These are phyloP conservation scores for Poeciliopsis prolifica DNA, from an alignment of 2,113 vertebrate species.

Conservation along the genomic window DNA sequence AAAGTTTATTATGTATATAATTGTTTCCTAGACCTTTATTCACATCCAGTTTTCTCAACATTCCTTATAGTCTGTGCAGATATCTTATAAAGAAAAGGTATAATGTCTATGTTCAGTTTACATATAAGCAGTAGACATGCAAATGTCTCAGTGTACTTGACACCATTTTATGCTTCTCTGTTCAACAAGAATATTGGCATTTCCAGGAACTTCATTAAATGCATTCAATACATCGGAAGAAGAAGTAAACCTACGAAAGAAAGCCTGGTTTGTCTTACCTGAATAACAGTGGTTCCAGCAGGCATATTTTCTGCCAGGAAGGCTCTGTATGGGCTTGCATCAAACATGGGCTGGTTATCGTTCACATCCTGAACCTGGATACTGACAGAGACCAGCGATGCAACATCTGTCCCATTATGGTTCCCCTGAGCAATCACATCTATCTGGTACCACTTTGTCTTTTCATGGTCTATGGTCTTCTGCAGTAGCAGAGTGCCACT, in stretches of 20 bases:
- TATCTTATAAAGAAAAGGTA: not conserved
- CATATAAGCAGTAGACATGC: not conserved
- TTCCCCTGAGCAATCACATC: constrained; percentile 91
- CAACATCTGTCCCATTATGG: constrained; percentile 87
- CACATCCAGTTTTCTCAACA: too few relatives aligned
- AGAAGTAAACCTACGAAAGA: not conserved
- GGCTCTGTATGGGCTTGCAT: constrained; percentile 91
- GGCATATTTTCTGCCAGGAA: constrained; percentile 95
- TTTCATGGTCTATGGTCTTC: constrained; percentile 92
- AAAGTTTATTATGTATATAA: too few relatives aligned
- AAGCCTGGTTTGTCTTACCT: constrained; percentile 62
- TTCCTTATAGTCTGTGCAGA: not conserved
- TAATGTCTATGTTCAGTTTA: not conserved
- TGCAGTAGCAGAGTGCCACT: constrained; percentile 88
- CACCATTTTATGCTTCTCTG: not conserved
- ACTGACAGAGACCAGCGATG: constrained; percentile 90
- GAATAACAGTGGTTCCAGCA: constrained; percentile 91
- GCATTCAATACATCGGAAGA: not conserved
- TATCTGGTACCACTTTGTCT: constrained; percentile 94
- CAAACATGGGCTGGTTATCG: constrained; percentile 93
- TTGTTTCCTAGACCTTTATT: too few relatives aligned
- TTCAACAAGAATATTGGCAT: not conserved
- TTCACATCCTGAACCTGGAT: constrained; percentile 97
- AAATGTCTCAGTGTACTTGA: not conserved
- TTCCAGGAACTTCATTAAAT: not conserved